Conservation (phyloP, 2,113 vertebrate genomes). For the Heptranchias perlo region DNA sequence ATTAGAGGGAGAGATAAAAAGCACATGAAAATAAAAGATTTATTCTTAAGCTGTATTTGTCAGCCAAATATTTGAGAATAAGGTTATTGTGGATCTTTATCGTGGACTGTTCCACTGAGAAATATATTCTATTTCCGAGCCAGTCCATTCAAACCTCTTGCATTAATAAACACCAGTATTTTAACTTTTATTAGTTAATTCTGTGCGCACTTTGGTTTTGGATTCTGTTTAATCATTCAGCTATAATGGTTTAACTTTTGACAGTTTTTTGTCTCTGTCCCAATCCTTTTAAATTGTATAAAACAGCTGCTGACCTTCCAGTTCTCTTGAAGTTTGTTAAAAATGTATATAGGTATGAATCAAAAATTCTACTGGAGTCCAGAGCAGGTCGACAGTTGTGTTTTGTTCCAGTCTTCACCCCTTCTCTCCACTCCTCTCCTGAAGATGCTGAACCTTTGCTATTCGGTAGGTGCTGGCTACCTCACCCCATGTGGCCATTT, state of each 20-base stretch:
- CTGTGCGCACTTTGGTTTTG: background rate
- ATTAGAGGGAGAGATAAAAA: conserved; percentile 43
- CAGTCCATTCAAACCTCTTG: background rate
- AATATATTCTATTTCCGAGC: background rate
- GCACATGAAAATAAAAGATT: conserved; percentile 42
- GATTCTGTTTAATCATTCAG: background rate
- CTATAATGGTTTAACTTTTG: background rate
- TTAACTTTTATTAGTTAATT: background rate
- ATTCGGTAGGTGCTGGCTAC: background rate
- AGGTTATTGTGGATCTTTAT: background rate
- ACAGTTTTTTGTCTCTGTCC: background rate
- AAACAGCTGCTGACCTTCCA: background rate
- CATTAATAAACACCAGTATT: background rate
- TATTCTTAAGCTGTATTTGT: background rate
- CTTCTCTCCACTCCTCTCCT: background rate
- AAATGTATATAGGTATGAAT: background rate
- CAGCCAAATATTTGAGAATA: background rate
- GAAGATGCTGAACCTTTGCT: background rate
- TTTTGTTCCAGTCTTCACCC: background rate
- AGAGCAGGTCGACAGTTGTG: background rate
- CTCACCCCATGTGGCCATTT: background rate
- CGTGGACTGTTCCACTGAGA: background rate
- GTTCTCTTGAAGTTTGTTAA: background rate
- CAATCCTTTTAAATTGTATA: background rate
- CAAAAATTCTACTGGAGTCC: background rate